phyloP scores from a whole-genome alignment of 2,113 vertebrate genomes.

The Alaudala cheleensis region DNA sequence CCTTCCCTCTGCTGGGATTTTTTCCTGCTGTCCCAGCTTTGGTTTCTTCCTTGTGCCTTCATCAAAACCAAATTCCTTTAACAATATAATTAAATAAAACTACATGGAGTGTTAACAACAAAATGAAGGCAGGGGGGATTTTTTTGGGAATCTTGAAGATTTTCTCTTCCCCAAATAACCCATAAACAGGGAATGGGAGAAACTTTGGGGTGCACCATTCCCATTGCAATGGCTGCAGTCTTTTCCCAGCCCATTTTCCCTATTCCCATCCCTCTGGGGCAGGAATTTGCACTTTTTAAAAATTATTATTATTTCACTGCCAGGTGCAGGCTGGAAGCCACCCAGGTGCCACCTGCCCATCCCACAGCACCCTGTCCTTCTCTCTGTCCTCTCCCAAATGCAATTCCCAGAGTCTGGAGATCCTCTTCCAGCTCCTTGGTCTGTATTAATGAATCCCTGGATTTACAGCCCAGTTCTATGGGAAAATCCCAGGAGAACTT shows the following conservation, averaged over 20 bases:
- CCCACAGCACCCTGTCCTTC: not conserved
- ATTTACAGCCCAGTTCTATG: not conserved
- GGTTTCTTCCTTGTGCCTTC: not conserved
- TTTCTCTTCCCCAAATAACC: not conserved
- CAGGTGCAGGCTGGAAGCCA: not conserved
- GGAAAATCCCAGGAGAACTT: not conserved
- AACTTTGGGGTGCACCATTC: not conserved
- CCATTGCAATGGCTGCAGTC: no score
- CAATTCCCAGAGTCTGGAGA: not conserved
- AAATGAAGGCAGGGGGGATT: accelerated
- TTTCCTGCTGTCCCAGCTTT: not conserved
- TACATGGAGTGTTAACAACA: not conserved
- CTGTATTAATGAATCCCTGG: not conserved
- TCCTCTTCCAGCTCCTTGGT: not conserved
- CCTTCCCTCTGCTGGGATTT: not conserved
- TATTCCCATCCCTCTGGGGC: no score
- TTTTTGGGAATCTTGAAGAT: not conserved
- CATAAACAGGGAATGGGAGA: not conserved
- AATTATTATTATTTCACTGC: not conserved
- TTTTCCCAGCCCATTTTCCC: not conserved
- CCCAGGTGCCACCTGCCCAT: not conserved
- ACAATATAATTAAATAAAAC: not conserved
- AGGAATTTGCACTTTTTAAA: not conserved
- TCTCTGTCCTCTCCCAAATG: not conserved
- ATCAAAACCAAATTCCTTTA: not conserved